Evolutionary conservation across 1,140 invertebrate genomes (phyloP).

Genomic region (Pseudachorutes palmiensis): DNA sequence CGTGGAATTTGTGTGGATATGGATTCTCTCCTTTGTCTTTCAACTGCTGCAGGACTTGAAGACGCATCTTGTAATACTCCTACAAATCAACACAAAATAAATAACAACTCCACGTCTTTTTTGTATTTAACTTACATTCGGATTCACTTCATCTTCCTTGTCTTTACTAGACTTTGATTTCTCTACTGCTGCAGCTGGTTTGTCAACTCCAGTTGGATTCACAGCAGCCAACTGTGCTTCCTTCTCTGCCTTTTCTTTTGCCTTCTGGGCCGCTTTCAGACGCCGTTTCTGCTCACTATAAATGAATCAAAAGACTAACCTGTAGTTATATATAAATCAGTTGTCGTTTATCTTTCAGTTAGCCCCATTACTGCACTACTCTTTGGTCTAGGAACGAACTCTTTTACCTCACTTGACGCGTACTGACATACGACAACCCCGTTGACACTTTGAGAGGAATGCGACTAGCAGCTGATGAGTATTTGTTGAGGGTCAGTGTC

Average conservation of each 20-base stretch:
- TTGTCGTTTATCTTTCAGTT: too few relatives aligned
- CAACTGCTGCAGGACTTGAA: slow-evolving; percentile 61
- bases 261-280: slow-evolving; percentile 83
- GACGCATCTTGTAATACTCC: slow-evolving; percentile 83
- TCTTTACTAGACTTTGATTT: slow-evolving; percentile 35
- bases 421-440: neutral
- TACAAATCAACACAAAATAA: slow-evolving; percentile 41
- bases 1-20: slow-evolving; percentile 99
- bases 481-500: neutral
- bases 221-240: slow-evolving; percentile 48
- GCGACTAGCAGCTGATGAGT: neutral
- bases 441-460: neutral
- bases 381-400: slow-evolving; percentile 11
- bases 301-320: too few relatives aligned
- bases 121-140: slow-evolving; percentile 57
- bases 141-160: slow-evolving; percentile 76
- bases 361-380: too few relatives aligned
- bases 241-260: slow-evolving; percentile 86
- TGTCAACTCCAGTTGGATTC: slow-evolving; percentile 40
- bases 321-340: too few relatives aligned
- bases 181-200: slow-evolving; percentile 54
- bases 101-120: neutral
- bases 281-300: slow-evolving; percentile 83
- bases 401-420: neutral
- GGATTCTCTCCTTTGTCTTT: slow-evolving; percentile 72